These are phyloP conservation scores for Heterohyrax brucei DNA, from an alignment of 2,797 vertebrate genomes.

Conservation along the genomic window DNA sequence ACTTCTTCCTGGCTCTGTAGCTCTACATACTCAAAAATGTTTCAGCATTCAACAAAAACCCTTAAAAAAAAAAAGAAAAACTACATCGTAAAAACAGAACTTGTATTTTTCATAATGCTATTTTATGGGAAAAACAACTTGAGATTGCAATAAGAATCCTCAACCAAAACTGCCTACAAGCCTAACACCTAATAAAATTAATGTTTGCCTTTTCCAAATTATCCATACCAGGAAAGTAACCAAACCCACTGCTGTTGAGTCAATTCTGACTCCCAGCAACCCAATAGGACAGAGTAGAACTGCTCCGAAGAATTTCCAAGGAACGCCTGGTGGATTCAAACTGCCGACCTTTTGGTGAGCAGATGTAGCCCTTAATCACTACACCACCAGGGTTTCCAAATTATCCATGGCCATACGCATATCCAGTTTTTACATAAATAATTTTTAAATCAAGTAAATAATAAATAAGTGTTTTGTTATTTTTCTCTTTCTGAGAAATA, in stretches of 20 bases:
- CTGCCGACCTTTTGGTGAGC: too few relatives aligned
- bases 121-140: not conserved
- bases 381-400: not conserved
- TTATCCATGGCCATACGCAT: not conserved
- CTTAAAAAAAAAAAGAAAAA: not conserved
- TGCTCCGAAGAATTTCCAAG: too few relatives aligned
- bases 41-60: not conserved
- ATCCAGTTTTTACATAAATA: not conserved
- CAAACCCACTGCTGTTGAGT: too few relatives aligned
- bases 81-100: not conserved
- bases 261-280: too few relatives aligned
- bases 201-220: slow-evolving; percentile 28
- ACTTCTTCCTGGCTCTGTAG: not conserved
- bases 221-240: not conserved
- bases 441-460: not conserved
- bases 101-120: not conserved
- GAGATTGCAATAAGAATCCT: not conserved
- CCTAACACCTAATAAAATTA: not conserved
- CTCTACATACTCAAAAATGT: not conserved
- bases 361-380: too few relatives aligned
- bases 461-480: not conserved
- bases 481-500: not conserved
- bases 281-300: too few relatives aligned
- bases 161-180: not conserved
- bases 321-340: too few relatives aligned